Evolutionary conservation across 1,140 invertebrate species (phyloP), one percentile per base, ranked within the genome.

Genomic region (Danaus plexippus): DNA sequence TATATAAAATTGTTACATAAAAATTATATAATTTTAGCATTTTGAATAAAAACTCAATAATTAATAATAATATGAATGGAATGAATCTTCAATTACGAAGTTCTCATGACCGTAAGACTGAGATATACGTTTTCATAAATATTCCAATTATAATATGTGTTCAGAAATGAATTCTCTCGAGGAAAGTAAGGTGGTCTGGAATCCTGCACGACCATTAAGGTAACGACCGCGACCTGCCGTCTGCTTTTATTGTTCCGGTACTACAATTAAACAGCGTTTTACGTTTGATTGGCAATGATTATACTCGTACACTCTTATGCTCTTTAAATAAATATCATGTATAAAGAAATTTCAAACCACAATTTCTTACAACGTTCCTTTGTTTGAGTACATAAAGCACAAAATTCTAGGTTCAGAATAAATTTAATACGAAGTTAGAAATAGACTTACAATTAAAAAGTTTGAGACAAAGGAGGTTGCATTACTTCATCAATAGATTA

Each of bases 241-340:
- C 57, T 55, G 69, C 75, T 75, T 74, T 76, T 70, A 75, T 78
- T 76, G 73, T 78, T 78, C 67, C 61, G 61, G 54, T 56, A 65
- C 64, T 66, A 60, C 64, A 69, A 69, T 70, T 75, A 57, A 57
- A 47, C 50, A 49, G 51, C 54, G 53, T 57, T 69, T 67, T 70
- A 64, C 66, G 65, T 66, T 69, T 66, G 64, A 74, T 67, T 71
- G 67, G 59, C 60, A 59, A 69, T 64, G 2, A 32, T 32, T 32
- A 6, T 32, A 32, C 22, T 32, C 22, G 4, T 32, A 32, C 15
- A 15, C 15, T 3, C 15, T 15, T 15, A 15, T 15, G 15, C 15
- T 15, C 15, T 15, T 15, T 15, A 15, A 15, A 15, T 15, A 15
- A 15, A 15, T 15, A 15, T 15, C 15, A 15, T 15, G 15, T 15